Base-by-base conservation (phyloP, 2,113 vertebrate species). In the Tachysurus vachellii region DNA sequence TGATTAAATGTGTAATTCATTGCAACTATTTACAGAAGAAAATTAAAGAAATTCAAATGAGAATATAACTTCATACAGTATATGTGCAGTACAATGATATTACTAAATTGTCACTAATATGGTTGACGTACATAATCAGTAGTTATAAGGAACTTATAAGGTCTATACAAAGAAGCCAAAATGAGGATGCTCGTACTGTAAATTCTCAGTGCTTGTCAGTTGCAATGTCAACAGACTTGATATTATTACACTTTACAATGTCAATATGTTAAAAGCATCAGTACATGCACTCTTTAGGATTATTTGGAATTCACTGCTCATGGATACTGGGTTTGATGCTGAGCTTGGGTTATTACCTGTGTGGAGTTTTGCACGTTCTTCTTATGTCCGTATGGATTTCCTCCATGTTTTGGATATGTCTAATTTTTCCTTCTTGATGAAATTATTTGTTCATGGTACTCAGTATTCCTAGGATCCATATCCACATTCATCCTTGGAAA, bases 1-100 rank as follows among this genome's bases (percentile, higher is more conserved):
- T 87, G 87, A 77, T 82, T 89, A 36, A 71, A 88, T 89, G 89
- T 88, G 88, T 84, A 89, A 66, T 86, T 91, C 53, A 83, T 86
- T 91, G 90, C 89, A 88, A 89, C 84, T 81, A 89, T 88, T 50
- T 50, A 50, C 47, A 2, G 47, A 50, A 50, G 75, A 86, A 71
- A 83, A 85, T 47, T 87, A 53, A 89, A 31, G 71, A 87, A 83
- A 76, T 36, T 13, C 1, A 28, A 70, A 64, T 21, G 17, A 79
- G 53, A 85, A 23, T 54, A 36, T 53, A 28, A 28, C 42, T 31
- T 13, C 23, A 62, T 62, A n/a, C 61, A 26, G 23, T 62, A n/a
- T n/a, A 66, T 66, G 26, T 31, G 11, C 28, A 68, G 16, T 68
- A 31, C 64, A 68, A 16, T 31, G 12, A 28, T 31, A 11, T 31